phyloP scores from a whole-genome alignment of 1,140 invertebrate species.

The Philaenus spumarius region DNA sequence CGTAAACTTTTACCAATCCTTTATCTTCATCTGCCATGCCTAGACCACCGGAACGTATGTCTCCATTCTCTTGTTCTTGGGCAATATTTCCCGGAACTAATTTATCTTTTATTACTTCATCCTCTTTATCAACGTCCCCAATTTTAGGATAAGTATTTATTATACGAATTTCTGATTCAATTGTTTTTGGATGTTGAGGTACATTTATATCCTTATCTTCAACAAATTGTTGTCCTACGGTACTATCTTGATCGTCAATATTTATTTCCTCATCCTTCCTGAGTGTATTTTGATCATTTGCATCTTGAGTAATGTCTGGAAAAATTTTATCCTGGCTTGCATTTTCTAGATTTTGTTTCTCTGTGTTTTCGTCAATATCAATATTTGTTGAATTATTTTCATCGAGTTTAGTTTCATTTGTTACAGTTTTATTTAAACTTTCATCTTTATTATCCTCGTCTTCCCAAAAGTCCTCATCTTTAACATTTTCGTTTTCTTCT shows the following conservation, averaged over 20 bases:
- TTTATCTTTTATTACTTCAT: no score
- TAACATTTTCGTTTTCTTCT: not conserved
- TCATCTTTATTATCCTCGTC: not conserved
- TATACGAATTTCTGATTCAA: not conserved
- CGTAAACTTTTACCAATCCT: conserved; percentile 20
- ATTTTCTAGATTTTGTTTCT: no score
- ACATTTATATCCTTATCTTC: not conserved
- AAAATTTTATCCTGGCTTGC: no score
- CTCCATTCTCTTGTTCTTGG: not conserved
- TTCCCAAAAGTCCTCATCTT: not conserved
- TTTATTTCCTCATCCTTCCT: no score
- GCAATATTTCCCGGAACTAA: not conserved
- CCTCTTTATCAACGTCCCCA: no score
- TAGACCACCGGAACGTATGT: no score
- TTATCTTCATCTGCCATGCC: not conserved
- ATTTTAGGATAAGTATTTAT: not conserved
- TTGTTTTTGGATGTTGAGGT: not conserved
- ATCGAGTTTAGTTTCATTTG: not conserved
- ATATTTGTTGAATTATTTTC: not conserved
- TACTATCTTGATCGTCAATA: no score
- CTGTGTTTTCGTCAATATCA: no score
- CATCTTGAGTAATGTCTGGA: no score
- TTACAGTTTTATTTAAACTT: not conserved
- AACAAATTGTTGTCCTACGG: no score
- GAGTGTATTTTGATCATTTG: no score